phyloP scores from a whole-genome alignment of 2,888 invertebrate species.

The Magallana nippona region DNA sequence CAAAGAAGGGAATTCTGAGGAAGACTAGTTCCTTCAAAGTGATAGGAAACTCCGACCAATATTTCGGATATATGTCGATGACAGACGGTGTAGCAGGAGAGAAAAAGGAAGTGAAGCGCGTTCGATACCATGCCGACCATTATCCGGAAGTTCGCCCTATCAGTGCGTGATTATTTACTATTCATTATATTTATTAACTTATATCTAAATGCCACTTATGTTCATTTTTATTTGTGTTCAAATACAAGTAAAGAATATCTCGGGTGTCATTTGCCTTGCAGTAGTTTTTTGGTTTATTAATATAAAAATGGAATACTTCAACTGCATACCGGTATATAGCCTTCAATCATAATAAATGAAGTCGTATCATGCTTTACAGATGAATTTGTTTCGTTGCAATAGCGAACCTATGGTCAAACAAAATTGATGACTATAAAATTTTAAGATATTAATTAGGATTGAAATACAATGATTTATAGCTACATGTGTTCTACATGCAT shows the following conservation, averaged over 20 bases:
- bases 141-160: conserved; percentile 5
- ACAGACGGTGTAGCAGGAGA: conserved; percentile 21
- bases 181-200: background rate
- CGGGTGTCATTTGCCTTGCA: too few species aligned
- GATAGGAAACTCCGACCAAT: conserved; percentile 47
- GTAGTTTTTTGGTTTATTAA: too few species aligned
- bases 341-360: too few species aligned
- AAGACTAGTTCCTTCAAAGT: conserved; percentile 51
- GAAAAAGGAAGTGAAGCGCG: conserved; percentile 37
- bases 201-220: background rate
- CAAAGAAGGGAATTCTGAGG: conserved; percentile 42
- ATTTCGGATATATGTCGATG: conserved; percentile 49
- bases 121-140: conserved; percentile 24
- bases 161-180: conserved; percentile 22
- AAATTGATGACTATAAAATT: too few species aligned
- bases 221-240: conserved; percentile 33
- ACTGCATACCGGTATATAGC: too few species aligned
- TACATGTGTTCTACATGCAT: too few species aligned
- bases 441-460: too few species aligned
- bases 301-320: too few species aligned
- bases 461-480: too few species aligned
- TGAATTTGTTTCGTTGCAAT: too few species aligned
- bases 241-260: background rate
- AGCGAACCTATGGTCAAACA: too few species aligned
- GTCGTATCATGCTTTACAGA: too few species aligned